These are phyloP conservation scores for Coilia nasus DNA, from an alignment of 2,797 vertebrate genomes.

Conservation along the genomic window DNA sequence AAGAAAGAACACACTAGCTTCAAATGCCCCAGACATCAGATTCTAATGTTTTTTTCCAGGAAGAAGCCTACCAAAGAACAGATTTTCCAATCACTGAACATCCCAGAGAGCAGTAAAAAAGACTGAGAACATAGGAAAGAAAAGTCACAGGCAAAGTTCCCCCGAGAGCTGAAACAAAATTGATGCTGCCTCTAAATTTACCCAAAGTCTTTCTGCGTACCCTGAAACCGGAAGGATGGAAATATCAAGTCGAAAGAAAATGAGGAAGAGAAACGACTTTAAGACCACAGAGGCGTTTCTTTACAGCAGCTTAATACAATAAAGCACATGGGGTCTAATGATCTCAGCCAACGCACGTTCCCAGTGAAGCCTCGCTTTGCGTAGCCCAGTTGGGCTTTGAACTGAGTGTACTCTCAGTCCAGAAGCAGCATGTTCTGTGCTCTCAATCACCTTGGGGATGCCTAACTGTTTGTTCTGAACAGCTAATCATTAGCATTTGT, in stretches of 20 bases:
- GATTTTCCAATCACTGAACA: neutral
- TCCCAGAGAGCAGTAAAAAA: neutral
- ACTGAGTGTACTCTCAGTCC: neutral
- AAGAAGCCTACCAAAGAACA: neutral
- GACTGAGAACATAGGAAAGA: neutral
- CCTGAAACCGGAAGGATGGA: neutral
- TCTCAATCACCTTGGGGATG: neutral
- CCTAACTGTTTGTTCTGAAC: conserved; percentile 17
- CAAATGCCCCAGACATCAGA: neutral
- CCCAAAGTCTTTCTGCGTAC: neutral
- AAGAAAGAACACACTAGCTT: neutral
- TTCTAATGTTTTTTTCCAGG: neutral
- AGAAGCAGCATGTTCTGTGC: conserved; percentile 7
- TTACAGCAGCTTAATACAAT: conserved; percentile 4
- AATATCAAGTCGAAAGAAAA: conserved; percentile 37
- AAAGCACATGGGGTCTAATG: neutral
- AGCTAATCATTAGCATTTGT: neutral
- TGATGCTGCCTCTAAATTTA: neutral
- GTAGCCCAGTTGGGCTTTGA: neutral
- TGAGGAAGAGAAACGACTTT: neutral
- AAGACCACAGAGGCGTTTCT: conserved; percentile 7
- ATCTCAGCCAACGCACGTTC: conserved; percentile 21
- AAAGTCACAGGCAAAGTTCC: neutral
- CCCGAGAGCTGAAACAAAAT: neutral
- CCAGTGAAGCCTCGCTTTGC: neutral